Conservation (phyloP, 2,888 invertebrate genomes). For the Lasioglossum lativentre region DNA sequence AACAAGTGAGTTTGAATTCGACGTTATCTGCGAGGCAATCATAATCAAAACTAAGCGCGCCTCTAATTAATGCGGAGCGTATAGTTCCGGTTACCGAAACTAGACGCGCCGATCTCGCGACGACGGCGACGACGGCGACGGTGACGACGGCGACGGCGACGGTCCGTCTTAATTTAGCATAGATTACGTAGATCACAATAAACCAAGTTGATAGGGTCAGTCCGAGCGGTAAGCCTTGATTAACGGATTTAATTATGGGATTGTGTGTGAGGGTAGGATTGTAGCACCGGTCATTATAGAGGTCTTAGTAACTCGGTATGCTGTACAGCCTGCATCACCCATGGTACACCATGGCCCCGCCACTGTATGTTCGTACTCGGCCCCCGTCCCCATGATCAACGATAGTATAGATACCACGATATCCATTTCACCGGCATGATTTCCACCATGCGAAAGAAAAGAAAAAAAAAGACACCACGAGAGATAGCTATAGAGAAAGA, state of each 20-base stretch:
- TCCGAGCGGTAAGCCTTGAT: constrained; percentile 83
- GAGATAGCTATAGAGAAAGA: not conserved
- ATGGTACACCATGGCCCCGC: constrained; percentile 38
- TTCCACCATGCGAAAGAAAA: not conserved
- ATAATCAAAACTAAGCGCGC: constrained; percentile 60
- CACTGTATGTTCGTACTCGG: constrained; percentile 55
- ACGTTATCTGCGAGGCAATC: constrained; percentile 12
- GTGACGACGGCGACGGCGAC: constrained; percentile 69
- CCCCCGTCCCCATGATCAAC: not conserved
- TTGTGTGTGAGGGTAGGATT: constrained; percentile 78
- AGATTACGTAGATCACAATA: constrained; percentile 84
- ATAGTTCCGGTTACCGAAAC: constrained; percentile 66
- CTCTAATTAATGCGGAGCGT: constrained; percentile 64
- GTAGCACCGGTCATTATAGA: constrained; percentile 81
- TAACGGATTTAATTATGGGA: constrained; percentile 85
- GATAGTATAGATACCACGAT: not conserved
- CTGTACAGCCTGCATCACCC: constrained; percentile 65
- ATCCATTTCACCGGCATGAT: not conserved
- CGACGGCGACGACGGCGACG: constrained; percentile 70
- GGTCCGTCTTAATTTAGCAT: constrained; percentile 83
- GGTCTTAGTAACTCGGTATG: constrained; percentile 80
- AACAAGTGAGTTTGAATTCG: not conserved
- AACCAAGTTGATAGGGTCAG: constrained; percentile 84
- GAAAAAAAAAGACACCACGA: not conserved
- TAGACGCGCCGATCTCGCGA: constrained; percentile 70